These are phyloP conservation scores for Sorex araneus DNA, from an alignment of 2,113 vertebrate species.

Conservation along the genomic window DNA sequence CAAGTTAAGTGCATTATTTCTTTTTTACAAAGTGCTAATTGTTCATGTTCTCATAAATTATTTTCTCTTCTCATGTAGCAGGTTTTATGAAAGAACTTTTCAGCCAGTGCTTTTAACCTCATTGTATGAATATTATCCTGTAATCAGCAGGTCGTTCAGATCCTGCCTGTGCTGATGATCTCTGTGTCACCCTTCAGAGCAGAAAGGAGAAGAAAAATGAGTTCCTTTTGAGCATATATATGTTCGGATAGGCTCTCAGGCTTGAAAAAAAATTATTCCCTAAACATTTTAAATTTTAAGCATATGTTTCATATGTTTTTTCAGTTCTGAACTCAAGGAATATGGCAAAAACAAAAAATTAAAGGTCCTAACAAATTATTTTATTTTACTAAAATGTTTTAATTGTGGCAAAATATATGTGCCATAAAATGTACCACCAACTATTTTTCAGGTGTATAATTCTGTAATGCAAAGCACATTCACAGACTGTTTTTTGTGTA, in stretches of 20 bases:
- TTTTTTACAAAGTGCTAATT: conserved; percentile 87
- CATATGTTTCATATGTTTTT: conserved; percentile 55
- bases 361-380: not conserved
- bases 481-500: not conserved
- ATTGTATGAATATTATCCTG: conserved; percentile 85
- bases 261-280: conserved; percentile 43
- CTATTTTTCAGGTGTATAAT: not conserved
- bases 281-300: conserved; percentile 67
- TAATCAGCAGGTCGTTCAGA: conserved; percentile 80
- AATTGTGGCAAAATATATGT: not conserved
- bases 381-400: not conserved
- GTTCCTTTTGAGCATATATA: not conserved
- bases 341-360: not conserved
- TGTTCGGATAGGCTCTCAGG: conserved; percentile 42
- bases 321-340: conserved; percentile 48
- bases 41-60: conserved; percentile 87
- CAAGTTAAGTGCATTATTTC: conserved; percentile 87
- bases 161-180: conserved; percentile 70
- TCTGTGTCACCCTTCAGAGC: conserved; percentile 73
- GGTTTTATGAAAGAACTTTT: conserved; percentile 87
- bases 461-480: not conserved
- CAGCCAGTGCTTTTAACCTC: conserved; percentile 86
- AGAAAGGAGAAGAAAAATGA: conserved; percentile 73
- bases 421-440: not conserved
- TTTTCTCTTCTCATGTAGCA: conserved; percentile 83